phyloP scores from a whole-genome alignment of 2,888 invertebrate species.

The Tetramorium bicarinatum region DNA sequence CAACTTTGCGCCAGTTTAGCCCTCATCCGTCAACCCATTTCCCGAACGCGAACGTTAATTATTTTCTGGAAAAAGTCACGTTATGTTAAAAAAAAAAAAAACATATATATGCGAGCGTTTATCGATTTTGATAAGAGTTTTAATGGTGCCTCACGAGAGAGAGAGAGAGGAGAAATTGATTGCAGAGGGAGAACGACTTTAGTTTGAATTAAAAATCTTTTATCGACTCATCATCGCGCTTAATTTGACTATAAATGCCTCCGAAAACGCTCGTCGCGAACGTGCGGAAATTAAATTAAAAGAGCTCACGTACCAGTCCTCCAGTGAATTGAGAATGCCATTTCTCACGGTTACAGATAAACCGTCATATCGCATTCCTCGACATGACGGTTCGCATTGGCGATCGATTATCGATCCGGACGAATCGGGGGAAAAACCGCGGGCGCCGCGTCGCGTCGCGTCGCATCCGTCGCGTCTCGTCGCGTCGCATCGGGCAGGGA shows the following conservation, averaged over 20 bases:
- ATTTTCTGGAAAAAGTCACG: constrained; percentile 53
- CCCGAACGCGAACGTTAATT: constrained; percentile 49
- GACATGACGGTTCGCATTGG: constrained; percentile 24
- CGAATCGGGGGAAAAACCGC: constrained; percentile 6
- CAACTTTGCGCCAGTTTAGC: constrained; percentile 44
- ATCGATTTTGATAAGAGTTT: constrained; percentile 31
- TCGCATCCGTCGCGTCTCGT: not conserved
- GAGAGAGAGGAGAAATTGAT: not conserved
- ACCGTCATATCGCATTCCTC: constrained; percentile 42
- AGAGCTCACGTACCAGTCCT: not conserved
- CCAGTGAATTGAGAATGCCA: constrained; percentile 10
- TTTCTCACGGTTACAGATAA: constrained; percentile 48
- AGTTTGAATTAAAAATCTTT: constrained; percentile 21
- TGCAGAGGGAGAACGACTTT: not conserved
- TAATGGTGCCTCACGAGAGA: not conserved
- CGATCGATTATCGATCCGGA: constrained; percentile 48
- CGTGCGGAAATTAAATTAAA: constrained; percentile 4
- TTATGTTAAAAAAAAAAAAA: not conserved
- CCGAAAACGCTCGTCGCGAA: not conserved
- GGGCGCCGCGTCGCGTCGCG: constrained; percentile 9
- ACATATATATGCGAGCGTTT: not conserved
- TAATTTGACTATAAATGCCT: not conserved
- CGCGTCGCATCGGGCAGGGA: constrained; percentile 17
- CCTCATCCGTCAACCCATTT: constrained; percentile 53
- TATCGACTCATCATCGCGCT: constrained; percentile 17